Conservation (phyloP, 2,113 vertebrate genomes). For the Eira barbara region DNA sequence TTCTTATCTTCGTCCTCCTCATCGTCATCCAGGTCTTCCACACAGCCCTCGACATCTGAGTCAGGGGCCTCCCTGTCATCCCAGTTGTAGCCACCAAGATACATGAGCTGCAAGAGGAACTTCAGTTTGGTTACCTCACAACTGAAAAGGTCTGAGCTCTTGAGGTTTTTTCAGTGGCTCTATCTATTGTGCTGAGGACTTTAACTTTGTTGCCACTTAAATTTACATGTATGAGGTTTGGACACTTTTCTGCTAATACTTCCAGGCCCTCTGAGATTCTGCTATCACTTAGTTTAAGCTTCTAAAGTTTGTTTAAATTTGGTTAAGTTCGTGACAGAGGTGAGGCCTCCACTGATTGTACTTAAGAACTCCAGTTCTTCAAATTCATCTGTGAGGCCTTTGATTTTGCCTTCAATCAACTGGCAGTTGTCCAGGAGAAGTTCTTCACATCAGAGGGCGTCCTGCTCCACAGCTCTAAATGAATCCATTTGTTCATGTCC, state of each 20-base stretch:
- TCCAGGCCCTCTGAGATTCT: conserved; percentile 99
- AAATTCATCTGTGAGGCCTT: conserved; percentile 97
- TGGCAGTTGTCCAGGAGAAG: conserved; percentile 97
- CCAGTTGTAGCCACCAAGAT: conserved; percentile 95
- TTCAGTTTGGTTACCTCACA: conserved; percentile 98
- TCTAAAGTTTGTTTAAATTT: conserved; percentile 90
- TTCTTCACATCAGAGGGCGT: conserved; percentile 98
- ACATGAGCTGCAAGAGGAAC: conserved; percentile 95
- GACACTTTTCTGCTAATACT: conserved; percentile 96
- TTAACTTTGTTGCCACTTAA: conserved; percentile 99
- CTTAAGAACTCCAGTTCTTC: conserved; percentile 98
- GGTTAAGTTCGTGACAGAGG: conserved; percentile 95
- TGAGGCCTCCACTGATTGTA: conserved; percentile 94
- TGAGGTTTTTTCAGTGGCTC: conserved; percentile 98
- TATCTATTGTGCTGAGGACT: conserved; percentile 98
- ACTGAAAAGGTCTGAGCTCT: conserved; percentile 98
- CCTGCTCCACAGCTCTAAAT: conserved; percentile 97
- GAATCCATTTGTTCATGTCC: conserved; percentile 98
- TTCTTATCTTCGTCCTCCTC: conserved; percentile 85
- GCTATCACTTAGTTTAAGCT: conserved; percentile 99
- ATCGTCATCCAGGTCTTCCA: conserved; percentile 84
- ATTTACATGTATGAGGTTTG: conserved; percentile 98
- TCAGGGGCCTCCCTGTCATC: conserved; percentile 91
- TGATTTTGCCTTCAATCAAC: conserved; percentile 95
- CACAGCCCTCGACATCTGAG: conserved; percentile 92